Evolutionary conservation across 2,888 invertebrate genomes (phyloP).

Genomic region (Phlogophora meticulosa): DNA sequence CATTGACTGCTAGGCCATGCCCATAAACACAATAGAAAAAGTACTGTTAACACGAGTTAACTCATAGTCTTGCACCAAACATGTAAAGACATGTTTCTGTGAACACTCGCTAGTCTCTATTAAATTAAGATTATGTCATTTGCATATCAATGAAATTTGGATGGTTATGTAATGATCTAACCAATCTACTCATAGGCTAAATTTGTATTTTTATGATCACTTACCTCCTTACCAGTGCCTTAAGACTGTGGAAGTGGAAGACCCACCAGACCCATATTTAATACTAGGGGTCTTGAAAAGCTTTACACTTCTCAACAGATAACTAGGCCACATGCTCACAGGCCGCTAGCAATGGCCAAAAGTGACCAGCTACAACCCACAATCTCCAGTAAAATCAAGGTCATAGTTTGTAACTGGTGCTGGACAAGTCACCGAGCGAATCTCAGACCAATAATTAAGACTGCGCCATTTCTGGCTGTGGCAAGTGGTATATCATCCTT

Average conservation of each 20-base stretch:
- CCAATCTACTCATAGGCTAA: slow-evolving; percentile 3
- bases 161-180: background rate
- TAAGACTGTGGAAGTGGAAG: slow-evolving; percentile 10
- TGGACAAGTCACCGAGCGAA: background rate
- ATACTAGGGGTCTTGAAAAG: background rate
- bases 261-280: background rate
- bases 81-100: slow-evolving; percentile 12
- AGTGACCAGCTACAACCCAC: slow-evolving; percentile 9
- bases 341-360: slow-evolving; percentile 24
- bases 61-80: background rate
- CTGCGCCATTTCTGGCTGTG: slow-evolving; percentile 21
- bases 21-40: no score
- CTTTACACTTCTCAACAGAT: slow-evolving; percentile 4
- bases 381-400: background rate
- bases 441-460: background rate
- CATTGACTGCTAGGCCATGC: no score
- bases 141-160: background rate
- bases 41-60: no score
- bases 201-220: slow-evolving; percentile 11
- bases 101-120: slow-evolving; percentile 54
- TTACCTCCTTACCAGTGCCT: slow-evolving; percentile 39
- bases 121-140: slow-evolving; percentile 34
- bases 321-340: background rate
- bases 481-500: slow-evolving; percentile 12
- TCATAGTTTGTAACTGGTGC: background rate